phyloP scores from a whole-genome alignment of 1,140 invertebrate species.

The Tetragnatha versicolor region DNA sequence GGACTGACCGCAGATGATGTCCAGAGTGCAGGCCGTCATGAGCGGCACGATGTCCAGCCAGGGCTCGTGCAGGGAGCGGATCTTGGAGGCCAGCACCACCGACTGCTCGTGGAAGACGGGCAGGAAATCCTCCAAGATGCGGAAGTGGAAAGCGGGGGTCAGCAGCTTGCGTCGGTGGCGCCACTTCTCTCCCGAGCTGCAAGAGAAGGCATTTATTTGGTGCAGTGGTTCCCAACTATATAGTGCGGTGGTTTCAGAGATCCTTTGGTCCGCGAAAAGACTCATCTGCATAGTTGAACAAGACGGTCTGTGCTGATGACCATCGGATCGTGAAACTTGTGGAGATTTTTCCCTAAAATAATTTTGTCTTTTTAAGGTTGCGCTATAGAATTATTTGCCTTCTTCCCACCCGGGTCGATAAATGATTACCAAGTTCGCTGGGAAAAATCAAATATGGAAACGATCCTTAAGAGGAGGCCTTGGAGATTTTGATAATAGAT shows the following conservation, averaged over 20 bases:
- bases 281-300: background rate
- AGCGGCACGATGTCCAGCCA: constrained; percentile 57
- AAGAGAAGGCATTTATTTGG: background rate
- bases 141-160: constrained; percentile 69
- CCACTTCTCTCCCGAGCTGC: constrained; percentile 72
- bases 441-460: too few relatives aligned
- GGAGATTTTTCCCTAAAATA: background rate
- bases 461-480: too few relatives aligned
- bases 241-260: background rate
- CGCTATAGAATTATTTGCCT: background rate
- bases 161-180: constrained; percentile 64
- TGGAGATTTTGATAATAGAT: background rate
- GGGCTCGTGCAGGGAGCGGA: constrained; percentile 68
- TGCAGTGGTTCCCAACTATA: background rate
- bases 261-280: background rate
- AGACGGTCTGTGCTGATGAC: background rate
- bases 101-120: constrained; percentile 69
- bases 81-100: constrained; percentile 71
- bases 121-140: constrained; percentile 67
- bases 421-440: background rate
- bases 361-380: background rate
- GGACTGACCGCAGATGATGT: constrained; percentile 58
- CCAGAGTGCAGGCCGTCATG: constrained; percentile 47
- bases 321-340: background rate
- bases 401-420: background rate